Evolutionary conservation across 2,888 invertebrate genomes (phyloP), one percentile per base, ranked within the genome.

Genomic region (Dorcus parallelipipedus): DNA sequence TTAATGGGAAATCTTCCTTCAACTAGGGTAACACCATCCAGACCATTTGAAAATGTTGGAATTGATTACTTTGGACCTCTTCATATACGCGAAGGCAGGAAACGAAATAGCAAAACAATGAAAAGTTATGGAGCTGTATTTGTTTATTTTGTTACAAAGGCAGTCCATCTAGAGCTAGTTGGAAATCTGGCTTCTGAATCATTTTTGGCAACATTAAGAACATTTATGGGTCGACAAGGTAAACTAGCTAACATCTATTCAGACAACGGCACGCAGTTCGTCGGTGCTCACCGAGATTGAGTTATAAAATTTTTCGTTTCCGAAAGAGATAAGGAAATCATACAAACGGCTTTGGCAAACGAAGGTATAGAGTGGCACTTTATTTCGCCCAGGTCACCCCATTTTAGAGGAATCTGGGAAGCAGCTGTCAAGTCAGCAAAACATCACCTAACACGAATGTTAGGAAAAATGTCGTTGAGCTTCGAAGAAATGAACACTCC

Each of bases 141-240:
- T 54, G 63, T 74, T 3, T 75, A 73, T 49, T 54, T 74, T 26
- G 52, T 65, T 0, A 64, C 65, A 0, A 72, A 70, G 57, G 74
- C 76, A 0, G 59, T 74, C 8, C 72, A 76, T 54, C 45, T 75
- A 4, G 74, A 76, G 60, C 49, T 73, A 0, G 72, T 73, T 0
- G 64, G 64, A 4, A 66, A 70, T 38, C 33, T 74, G 3, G 65
- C 70, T 0, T 68, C 73, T 0, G 69, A 70, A 8, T 62, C 65
- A 0, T 75, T 74, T 54, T 20, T 76, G 1, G 70, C 68, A 0
- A 68, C 72, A 1, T 52, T 75, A 0, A 51, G 62, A 9, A 62
- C 73, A 7, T 75, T 75, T 39, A 65, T 72, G 5, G 57, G 68
- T 9, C 49, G 72, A 48, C 49, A 73, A 20, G 73, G 74, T 0